These are phyloP conservation scores for Dexiosoma caninum DNA, from an alignment of 2,888 invertebrate genomes.

Conservation along the genomic window DNA sequence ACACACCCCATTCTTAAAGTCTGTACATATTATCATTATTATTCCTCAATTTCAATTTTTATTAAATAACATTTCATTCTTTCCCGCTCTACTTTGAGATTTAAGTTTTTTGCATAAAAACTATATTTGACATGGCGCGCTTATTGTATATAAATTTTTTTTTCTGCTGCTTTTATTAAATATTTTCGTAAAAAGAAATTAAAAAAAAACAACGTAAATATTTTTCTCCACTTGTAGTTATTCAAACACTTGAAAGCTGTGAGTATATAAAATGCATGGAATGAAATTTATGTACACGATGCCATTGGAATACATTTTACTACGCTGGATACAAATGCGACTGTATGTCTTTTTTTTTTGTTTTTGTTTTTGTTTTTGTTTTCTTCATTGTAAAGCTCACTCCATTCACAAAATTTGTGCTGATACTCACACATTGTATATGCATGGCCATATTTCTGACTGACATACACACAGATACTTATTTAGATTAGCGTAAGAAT, in stretches of 20 bases:
- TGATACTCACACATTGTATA: background rate
- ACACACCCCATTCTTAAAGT: conserved; percentile 45
- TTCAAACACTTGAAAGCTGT: conserved; percentile 38
- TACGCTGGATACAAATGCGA: conserved; percentile 19
- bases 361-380: conserved; percentile 40
- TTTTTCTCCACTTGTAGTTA: conserved; percentile 43
- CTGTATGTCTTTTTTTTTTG: conserved; percentile 38
- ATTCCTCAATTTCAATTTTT: conserved; percentile 21
- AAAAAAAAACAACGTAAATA: conserved; percentile 42
- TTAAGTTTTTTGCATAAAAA: conserved; percentile 1
- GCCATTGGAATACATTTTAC: conserved; percentile 56
- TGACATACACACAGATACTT: background rate
- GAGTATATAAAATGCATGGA: conserved; percentile 47
- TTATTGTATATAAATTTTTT: conserved; percentile 20
- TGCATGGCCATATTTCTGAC: background rate
- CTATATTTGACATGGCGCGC: conserved; percentile 54
- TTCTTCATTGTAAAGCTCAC: conserved; percentile 64
- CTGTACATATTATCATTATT: conserved; percentile 9
- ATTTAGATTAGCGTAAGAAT: conserved; percentile 39
- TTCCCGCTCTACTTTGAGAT: conserved; percentile 40
- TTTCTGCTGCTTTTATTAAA: conserved; percentile 27
- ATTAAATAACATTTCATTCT: conserved; percentile 29
- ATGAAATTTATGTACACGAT: conserved; percentile 34
- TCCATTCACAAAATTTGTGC: conserved; percentile 59
- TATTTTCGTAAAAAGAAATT: conserved; percentile 15